Percentiles rank a stretch among this genome's conserved stretches.
These are phyloP conservation scores for Taenaris catops DNA, from an alignment of 2,888 invertebrate species.

Conservation along the genomic window DNA sequence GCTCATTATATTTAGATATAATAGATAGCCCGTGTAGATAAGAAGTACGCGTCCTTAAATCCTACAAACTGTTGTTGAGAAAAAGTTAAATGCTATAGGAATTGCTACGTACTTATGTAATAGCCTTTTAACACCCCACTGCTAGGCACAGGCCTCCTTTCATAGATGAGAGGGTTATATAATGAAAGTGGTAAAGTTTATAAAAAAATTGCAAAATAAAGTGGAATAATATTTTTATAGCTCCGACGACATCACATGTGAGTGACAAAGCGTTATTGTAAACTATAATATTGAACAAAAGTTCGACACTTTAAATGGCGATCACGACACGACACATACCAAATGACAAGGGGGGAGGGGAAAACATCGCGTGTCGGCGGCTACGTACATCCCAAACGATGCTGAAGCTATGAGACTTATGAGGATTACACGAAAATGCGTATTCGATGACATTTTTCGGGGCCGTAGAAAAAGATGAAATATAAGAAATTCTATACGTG, in stretches of 20 bases:
- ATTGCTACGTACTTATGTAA: too few relatives aligned
- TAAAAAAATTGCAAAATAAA: too few relatives aligned
- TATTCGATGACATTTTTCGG: constrained; percentile 80
- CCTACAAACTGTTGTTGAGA: too few relatives aligned
- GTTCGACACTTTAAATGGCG: constrained; percentile 50
- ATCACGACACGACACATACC: constrained; percentile 61
- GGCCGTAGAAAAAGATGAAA: constrained; percentile 77
- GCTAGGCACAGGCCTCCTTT: too few relatives aligned
- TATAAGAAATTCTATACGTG: constrained; percentile 78
- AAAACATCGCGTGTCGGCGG: constrained; percentile 39
- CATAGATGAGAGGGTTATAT: too few relatives aligned
- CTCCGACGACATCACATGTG: constrained; percentile 17
- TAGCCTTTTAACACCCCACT: too few relatives aligned
- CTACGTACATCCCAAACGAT: constrained; percentile 42
- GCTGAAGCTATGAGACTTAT: constrained; percentile 71
- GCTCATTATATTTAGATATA: too few relatives aligned
- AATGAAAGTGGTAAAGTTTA: too few relatives aligned
- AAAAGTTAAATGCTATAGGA: too few relatives aligned
- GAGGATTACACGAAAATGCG: constrained; percentile 78
- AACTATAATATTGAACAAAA: constrained; percentile 24
- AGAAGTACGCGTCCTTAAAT: not conserved
- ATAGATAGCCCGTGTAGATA: too few relatives aligned
- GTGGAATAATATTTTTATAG: constrained; percentile 5
- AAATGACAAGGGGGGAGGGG: constrained; percentile 40
- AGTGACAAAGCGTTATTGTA: constrained; percentile 31